Evolutionary conservation across 2,888 invertebrate species (phyloP).

Genomic region (Eremobia ochroleuca): DNA sequence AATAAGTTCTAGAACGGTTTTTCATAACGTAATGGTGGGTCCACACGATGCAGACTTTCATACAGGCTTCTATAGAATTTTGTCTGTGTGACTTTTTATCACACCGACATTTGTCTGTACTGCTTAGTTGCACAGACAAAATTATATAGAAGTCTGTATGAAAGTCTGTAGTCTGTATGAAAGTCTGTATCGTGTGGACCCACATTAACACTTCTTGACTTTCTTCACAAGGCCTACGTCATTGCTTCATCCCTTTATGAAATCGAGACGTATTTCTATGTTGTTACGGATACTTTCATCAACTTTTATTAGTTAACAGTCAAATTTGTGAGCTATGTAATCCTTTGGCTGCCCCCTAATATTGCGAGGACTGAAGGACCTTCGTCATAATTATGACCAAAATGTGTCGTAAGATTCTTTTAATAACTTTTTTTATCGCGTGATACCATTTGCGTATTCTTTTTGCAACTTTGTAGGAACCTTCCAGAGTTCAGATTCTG

Average conservation of each 20-base stretch:
- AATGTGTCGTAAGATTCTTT: constrained; percentile 8
- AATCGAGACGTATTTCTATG: constrained; percentile 36
- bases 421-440: constrained; percentile 19
- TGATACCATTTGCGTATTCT: constrained; percentile 3
- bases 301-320: constrained; percentile 21
- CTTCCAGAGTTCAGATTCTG: not conserved
- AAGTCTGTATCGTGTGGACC: no score
- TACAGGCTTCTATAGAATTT: no score
- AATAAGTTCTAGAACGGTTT: not conserved
- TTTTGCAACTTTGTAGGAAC: not conserved
- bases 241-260: constrained; percentile 1
- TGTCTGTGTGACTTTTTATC: no score
- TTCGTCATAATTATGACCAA: constrained; percentile 10
- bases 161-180: no score
- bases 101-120: no score
- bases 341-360: not conserved
- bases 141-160: no score
- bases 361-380: not conserved
- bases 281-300: constrained; percentile 2
- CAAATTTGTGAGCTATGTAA: constrained; percentile 1
- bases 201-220: constrained; percentile 1
- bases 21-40: not conserved
- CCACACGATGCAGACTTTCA: no score
- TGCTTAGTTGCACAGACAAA: no score
- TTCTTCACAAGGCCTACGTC: not conserved